A percentile compares a stretch with the other conserved stretches of the same genome.
Conservation (phyloP, 2,797 vertebrate genomes). For the Channa striata region DNA sequence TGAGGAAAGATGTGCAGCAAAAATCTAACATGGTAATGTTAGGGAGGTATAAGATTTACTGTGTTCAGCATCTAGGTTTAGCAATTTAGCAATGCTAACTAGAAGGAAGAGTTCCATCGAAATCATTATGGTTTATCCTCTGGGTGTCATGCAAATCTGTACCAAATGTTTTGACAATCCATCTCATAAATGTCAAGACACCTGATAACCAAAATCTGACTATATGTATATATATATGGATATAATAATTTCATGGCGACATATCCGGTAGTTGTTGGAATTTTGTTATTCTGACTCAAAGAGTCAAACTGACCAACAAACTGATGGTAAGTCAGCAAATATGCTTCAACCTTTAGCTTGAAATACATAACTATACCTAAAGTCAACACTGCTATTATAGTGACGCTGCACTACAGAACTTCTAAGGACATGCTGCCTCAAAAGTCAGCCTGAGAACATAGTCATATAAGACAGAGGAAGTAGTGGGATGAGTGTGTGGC, state of each 20-base stretch:
- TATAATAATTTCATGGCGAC: not conserved
- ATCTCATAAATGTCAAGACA: not conserved
- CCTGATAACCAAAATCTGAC: not conserved
- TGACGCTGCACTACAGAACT: slow-evolving; percentile 10
- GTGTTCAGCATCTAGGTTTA: not conserved
- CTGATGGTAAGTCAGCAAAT: too few relatives aligned
- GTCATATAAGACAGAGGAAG: slow-evolving; percentile 45
- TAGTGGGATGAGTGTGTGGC: slow-evolving; percentile 39
- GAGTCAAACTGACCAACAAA: not conserved
- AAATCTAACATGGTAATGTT: not conserved
- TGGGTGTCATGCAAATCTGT: not conserved
- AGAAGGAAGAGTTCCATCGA: not conserved
- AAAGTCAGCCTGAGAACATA: slow-evolving; percentile 56
- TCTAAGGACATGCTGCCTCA: slow-evolving; percentile 28
- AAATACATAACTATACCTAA: not conserved
- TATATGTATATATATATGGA: not conserved
- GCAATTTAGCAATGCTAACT: not conserved
- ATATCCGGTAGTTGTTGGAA: not conserved
- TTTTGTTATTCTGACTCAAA: not conserved
- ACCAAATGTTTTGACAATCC: not conserved
- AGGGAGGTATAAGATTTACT: not conserved
- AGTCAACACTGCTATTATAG: not conserved
- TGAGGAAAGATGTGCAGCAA: too few relatives aligned
- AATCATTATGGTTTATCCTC: not conserved
- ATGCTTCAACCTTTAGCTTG: too few relatives aligned